Percentiles rank a stretch among this genome's conserved stretches.
phyloP scores from a whole-genome alignment of 2,113 vertebrate genomes.

The Oreamnos americanus region DNA sequence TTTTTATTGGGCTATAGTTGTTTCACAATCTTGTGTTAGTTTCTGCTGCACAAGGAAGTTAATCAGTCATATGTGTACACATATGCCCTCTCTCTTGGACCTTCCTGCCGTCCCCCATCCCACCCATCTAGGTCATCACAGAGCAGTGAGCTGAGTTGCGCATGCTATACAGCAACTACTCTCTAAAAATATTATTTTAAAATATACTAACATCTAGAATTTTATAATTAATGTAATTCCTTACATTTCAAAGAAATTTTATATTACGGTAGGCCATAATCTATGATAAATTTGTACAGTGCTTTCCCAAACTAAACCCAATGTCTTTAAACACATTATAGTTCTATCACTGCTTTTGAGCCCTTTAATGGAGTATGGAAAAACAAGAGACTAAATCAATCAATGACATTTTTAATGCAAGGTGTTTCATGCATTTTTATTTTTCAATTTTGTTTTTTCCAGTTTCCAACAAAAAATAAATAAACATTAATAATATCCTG shows the following conservation, averaged over 20 bases:
- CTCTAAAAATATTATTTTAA: not conserved
- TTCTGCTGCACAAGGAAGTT: not conserved
- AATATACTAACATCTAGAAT: not conserved
- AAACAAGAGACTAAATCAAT: not conserved
- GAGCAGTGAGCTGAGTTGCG: not conserved
- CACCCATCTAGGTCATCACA: not conserved
- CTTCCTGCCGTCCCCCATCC: not conserved
- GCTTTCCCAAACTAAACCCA: not conserved
- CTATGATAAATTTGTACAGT: not conserved
- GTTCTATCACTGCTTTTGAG: not conserved
- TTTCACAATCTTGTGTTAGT: not conserved
- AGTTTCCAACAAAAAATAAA: constrained; percentile 67
- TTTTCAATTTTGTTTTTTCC: constrained; percentile 37
- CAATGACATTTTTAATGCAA: not conserved
- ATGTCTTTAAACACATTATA: not conserved
- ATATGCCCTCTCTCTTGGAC: not conserved
- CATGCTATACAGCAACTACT: not conserved
- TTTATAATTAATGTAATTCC: not conserved
- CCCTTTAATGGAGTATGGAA: not conserved
- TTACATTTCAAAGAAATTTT: constrained; percentile 15
- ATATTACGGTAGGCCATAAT: not conserved
- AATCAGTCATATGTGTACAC: not conserved
- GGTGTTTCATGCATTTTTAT: constrained; percentile 54
- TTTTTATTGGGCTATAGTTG: not conserved
- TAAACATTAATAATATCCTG: constrained; percentile 53